These are phyloP conservation scores for Cyrtonyx montezumae DNA, from an alignment of 2,113 vertebrate genomes.

Conservation along the genomic window DNA sequence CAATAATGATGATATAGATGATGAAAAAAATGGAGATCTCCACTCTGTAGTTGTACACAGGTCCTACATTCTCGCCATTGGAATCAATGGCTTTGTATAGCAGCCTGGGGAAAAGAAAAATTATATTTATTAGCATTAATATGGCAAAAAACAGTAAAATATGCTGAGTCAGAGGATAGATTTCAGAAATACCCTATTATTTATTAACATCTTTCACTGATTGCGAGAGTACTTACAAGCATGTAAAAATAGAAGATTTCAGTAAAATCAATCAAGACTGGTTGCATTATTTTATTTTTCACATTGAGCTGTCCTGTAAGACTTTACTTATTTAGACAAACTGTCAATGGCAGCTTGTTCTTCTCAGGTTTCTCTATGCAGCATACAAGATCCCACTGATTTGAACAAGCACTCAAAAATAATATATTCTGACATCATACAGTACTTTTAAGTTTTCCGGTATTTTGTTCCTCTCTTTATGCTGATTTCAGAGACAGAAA, in stretches of 20 bases:
- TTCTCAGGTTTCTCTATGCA: background rate
- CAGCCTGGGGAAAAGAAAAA: conserved; percentile 78
- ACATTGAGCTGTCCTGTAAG: background rate
- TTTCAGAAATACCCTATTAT: background rate
- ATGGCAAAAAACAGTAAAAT: background rate
- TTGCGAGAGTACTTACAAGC: background rate
- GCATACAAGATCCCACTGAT: background rate
- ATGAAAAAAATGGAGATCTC: conserved; percentile 99
- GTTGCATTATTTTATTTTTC: background rate
- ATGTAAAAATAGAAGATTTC: background rate
- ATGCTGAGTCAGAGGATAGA: background rate
- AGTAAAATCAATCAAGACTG: background rate
- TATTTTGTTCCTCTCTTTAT: background rate
- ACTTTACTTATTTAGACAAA: background rate
- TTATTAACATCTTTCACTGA: background rate
- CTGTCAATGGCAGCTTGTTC: rapidly evolving
- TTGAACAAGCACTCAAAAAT: background rate
- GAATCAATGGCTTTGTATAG: conserved; percentile 98
- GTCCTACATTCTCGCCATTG: conserved; percentile 93
- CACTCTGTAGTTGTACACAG: conserved; percentile 96
- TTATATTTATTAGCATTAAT: background rate
- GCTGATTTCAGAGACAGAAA: background rate
- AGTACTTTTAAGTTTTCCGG: background rate
- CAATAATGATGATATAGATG: conserved; percentile 99
- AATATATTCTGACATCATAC: background rate